Evolutionary conservation across 2,888 invertebrate species (phyloP), one percentile per base, ranked within the genome.

Genomic region (Trachelus iudaicus): DNA sequence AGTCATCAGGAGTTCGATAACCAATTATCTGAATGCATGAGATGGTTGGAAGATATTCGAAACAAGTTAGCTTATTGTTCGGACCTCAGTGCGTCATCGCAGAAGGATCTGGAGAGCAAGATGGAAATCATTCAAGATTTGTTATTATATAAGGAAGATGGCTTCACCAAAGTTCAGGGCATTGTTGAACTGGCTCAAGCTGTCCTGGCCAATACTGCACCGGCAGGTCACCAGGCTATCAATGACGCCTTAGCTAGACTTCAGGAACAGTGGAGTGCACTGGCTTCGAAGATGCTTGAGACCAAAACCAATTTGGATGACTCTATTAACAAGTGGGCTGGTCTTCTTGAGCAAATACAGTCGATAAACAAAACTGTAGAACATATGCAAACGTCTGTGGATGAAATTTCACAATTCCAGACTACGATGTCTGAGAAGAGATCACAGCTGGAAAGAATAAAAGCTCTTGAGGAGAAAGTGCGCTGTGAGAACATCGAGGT

Each of bases 111-210:
- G 40, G 97, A 98, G 91, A 95, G 94, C 34, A 98, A 98, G 92
- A 92, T 97, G 86, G 95, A 96, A 79, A 95, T 95, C 23, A 96
- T 96, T 83, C 96, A 98, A 93, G 98, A 98, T 89, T 92, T 98
- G 74, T 92, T 97, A 74, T 92, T 98, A n/a, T 95, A 96, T 81
- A 98, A 98, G 92, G 98, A 99, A 85, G 97, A 97, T 92, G 98
- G 98, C 4, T 97, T 97, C 86, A 94, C 95, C 0, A 96, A 96
- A 91, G 96, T 98, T 73, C 97, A 98, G 89, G 94, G 95, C 75
- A 94, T 97, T 71, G 96, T 98, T n/a, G 98, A 98, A 87, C 92
- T 97, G 84, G 98, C 98, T 0, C 98, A 99, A 92, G 95, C 95
- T 84, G 97, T 98, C 0, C 92, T 98, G 86, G 97, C 97, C 0